These are phyloP conservation scores for Argyresthia albistria DNA, from an alignment of 2,888 invertebrate species.

Conservation along the genomic window DNA sequence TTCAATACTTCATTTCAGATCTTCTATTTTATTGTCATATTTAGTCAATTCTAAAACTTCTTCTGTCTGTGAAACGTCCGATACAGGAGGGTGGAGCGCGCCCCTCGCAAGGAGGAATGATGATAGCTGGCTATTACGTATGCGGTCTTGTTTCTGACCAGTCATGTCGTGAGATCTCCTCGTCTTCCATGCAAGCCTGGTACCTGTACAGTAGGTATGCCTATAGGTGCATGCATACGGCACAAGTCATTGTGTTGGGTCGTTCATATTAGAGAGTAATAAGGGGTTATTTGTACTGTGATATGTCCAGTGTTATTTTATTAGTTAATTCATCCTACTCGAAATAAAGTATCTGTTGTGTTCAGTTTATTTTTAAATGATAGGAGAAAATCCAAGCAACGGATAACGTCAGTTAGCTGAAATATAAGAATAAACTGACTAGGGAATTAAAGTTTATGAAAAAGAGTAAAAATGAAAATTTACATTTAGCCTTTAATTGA, in stretches of 20 bases:
- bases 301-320: too few relatives aligned
- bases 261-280: too few relatives aligned
- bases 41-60: conserved; percentile 15
- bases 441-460: neutral
- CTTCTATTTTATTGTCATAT: too few relatives aligned
- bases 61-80: conserved; percentile 18
- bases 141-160: conserved; percentile 62
- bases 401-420: too few relatives aligned
- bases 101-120: conserved; percentile 33
- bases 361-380: too few relatives aligned
- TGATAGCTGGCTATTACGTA: conserved; percentile 37
- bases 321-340: too few relatives aligned
- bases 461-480: neutral
- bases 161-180: conserved; percentile 17
- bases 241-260: too few relatives aligned
- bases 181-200: neutral
- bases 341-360: too few relatives aligned
- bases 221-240: too few relatives aligned
- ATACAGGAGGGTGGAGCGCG: conserved; percentile 15
- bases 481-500: conserved; percentile 1
- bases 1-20: too few relatives aligned
- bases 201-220: neutral
- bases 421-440: neutral
- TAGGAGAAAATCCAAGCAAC: too few relatives aligned
- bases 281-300: too few relatives aligned